Base-by-base conservation (phyloP, 2,888 invertebrate species). In the Drosophila mayaguana region DNA sequence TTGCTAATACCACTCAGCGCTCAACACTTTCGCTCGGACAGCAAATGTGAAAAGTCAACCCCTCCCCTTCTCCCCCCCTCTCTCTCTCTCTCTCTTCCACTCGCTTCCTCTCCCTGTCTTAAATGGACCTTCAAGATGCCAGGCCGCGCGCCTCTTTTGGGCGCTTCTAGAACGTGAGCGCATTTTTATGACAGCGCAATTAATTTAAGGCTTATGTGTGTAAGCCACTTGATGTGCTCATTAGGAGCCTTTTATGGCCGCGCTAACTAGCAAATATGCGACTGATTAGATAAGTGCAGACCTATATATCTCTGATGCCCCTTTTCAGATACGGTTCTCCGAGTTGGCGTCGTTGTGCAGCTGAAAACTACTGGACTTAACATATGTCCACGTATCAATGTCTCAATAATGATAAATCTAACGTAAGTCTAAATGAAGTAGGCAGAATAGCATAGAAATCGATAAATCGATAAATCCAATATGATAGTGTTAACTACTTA, bases 151-250 rank as follows among this genome's bases (percentile, higher is more conserved):
- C 42, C 22, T 32, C 20, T 28, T 48, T 48, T 46, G 45, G 14
- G 16, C 57, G 32, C 51, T 38, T 36, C 22, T 32, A 51, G 60
- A 78, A 83, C 78, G 89, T 87, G 89, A 72, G 80, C 65, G 75
- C 72, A 83, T 89, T 91, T 89, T 89, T 89, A 91, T 90, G 78
- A 81, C 85, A 84, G 78, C 66, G 74, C 89, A 89, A 91, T 91
- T 89, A 91, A 91, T 90, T 83, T 78, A 68, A 64, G 83, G 80
- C 90, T 87, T 89, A 88, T 74, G 77, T 83, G 72, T 75, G 80
- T 90, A 88, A 89, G 88, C 90, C 85, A 89, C 82, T 89, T 90
- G 78, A 90, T 89, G 86, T 81, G 71, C 72, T 85, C 90, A 89
- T 85, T 89, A 89, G 74, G 71, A 68, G 36, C 62, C 89, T 80